Conservation (phyloP, 2,888 invertebrate species). For the Cheilosia urbana region DNA sequence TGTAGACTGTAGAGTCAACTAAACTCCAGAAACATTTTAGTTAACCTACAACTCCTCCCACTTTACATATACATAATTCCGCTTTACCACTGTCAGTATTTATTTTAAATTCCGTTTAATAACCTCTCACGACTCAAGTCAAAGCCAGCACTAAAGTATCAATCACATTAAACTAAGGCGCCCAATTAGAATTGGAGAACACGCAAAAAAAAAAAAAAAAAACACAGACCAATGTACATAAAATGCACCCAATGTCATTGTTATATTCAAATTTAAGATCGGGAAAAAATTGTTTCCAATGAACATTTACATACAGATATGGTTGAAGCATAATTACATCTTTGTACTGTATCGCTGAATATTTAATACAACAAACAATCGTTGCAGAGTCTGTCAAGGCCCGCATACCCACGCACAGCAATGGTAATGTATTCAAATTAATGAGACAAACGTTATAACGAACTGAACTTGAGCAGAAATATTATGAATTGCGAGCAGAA, state of each 20-base stretch:
- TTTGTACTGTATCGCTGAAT: background rate
- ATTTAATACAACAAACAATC: constrained; percentile 9
- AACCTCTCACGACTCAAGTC: background rate
- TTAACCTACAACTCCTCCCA: too few species aligned
- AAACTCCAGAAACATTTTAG: too few species aligned
- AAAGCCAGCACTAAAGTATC: background rate
- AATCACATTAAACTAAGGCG: background rate
- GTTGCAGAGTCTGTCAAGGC: constrained; percentile 11
- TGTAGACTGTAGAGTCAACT: too few species aligned
- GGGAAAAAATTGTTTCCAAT: background rate
- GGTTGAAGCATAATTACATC: background rate
- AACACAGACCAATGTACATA: background rate
- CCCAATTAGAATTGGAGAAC: background rate
- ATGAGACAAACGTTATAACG: constrained; percentile 21
- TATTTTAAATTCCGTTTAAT: background rate
- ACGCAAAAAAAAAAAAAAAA: background rate
- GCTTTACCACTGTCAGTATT: background rate
- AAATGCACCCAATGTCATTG: constrained; percentile 8
- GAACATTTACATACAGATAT: constrained; percentile 9
- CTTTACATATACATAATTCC: too few species aligned
- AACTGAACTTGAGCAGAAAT: constrained; percentile 27
- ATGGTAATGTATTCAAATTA: constrained; percentile 23
- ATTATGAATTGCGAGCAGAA: constrained; percentile 13
- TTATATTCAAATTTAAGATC: background rate
- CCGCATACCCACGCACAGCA: constrained; percentile 33